Evolutionary conservation across 2,797 vertebrate genomes (phyloP).

Genomic region (Petrocephalus schoutedeni): DNA sequence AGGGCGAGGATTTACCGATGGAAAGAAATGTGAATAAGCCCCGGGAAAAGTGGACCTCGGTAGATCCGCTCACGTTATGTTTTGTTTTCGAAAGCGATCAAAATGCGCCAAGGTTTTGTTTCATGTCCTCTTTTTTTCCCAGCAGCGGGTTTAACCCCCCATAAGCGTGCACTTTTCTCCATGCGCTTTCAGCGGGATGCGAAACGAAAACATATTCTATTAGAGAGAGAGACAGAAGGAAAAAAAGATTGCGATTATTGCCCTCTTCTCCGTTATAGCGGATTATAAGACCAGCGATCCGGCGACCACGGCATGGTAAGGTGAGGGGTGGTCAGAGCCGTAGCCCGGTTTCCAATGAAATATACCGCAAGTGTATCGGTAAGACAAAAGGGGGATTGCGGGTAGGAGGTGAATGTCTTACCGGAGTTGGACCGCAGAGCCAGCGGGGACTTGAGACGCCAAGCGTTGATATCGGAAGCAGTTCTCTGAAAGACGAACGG

Average conservation of each 20-base stretch:
- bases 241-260: neutral
- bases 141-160: neutral
- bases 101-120: constrained; percentile 19
- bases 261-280: constrained; percentile 5
- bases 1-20: constrained; percentile 27
- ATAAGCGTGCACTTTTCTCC: neutral
- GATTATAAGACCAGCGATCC: constrained; percentile 27
- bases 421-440: constrained; percentile 73
- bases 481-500: constrained; percentile 81
- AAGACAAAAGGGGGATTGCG: constrained; percentile 25
- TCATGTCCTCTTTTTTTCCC: neutral
- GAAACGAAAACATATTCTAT: constrained; percentile 17
- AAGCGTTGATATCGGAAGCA: constrained; percentile 75
- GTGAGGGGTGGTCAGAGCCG: constrained; percentile 45
- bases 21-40: constrained; percentile 28
- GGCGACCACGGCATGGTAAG: constrained; percentile 41
- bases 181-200: neutral
- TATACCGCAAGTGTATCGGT: constrained; percentile 23
- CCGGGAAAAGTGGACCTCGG: constrained; percentile 29
- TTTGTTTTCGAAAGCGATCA: constrained; percentile 22
- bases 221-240: constrained; percentile 4
- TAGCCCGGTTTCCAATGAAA: neutral
- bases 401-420: constrained; percentile 55
- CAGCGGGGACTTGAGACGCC: constrained; percentile 77
- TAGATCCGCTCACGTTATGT: constrained; percentile 23